Evolutionary conservation across 1,140 invertebrate species (phyloP).

Genomic region (Pogonognathellus flavescens): DNA sequence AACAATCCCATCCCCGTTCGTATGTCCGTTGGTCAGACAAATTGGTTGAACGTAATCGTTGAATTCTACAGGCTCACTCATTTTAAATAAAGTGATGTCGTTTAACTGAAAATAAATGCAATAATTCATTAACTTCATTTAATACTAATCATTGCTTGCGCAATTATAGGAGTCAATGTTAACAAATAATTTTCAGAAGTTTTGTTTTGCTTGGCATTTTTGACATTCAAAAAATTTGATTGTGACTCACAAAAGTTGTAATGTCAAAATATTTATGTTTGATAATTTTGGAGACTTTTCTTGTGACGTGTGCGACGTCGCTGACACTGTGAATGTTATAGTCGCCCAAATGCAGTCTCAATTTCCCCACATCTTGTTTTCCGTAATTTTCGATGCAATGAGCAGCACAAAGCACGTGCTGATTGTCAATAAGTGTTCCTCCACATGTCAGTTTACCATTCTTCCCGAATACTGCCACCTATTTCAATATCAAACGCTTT

Average conservation of each 20-base stretch:
- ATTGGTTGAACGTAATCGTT: slow-evolving; percentile 30
- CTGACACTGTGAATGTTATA: background rate
- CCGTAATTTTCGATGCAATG: slow-evolving; percentile 21
- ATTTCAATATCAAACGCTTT: background rate
- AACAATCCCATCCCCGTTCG: background rate
- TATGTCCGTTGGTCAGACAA: background rate
- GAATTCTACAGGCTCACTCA: slow-evolving; percentile 6
- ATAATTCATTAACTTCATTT: background rate
- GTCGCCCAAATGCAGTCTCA: slow-evolving; percentile 25
- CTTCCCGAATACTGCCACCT: slow-evolving; percentile 24
- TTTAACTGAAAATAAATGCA: background rate
- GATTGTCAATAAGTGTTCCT: background rate
- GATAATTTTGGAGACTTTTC: slow-evolving; percentile 32
- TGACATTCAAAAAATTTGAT: background rate
- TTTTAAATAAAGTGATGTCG: slow-evolving; percentile 26
- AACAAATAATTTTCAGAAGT: no score
- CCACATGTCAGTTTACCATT: slow-evolving; percentile 36
- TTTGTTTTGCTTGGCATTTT: no score
- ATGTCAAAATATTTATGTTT: slow-evolving; percentile 27
- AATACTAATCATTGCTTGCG: no score
- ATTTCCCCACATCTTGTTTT: slow-evolving; percentile 4
- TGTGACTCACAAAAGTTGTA: slow-evolving; percentile 14
- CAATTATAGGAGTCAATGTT: no score
- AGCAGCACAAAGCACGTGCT: background rate
- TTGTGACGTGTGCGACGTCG: background rate